Percentiles rank a stretch among this genome's conserved stretches.
phyloP scores from a whole-genome alignment of 2,113 vertebrate species.

The Poeciliopsis prolifica region DNA sequence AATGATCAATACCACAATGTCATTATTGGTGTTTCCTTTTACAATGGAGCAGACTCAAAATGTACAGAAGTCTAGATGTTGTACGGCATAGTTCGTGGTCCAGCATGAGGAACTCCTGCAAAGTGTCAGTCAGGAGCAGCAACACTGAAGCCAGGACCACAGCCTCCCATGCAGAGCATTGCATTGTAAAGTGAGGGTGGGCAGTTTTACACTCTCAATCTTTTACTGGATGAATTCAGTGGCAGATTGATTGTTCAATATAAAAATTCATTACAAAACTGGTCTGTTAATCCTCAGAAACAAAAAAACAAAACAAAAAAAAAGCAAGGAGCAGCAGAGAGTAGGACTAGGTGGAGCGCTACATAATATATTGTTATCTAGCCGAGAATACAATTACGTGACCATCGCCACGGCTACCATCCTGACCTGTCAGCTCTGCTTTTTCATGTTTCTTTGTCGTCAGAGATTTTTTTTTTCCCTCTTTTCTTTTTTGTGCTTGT shows the following conservation, averaged over 20 bases:
- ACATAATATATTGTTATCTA: not conserved
- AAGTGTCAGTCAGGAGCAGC: not conserved
- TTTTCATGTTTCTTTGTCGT: not conserved
- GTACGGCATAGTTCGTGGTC: not conserved
- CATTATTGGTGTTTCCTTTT: too few relatives aligned
- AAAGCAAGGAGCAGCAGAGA: not conserved
- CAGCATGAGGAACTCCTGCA: not conserved
- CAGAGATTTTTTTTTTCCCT: not conserved
- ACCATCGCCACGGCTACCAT: constrained; percentile 2
- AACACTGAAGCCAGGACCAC: not conserved
- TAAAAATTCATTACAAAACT: not conserved
- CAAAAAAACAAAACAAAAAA: not conserved
- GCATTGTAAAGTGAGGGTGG: not conserved
- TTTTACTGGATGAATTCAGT: not conserved
- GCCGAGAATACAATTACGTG: not conserved
- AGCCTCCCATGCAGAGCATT: not conserved
- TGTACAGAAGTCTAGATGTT: too few relatives aligned
- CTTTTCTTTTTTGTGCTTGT: not conserved
- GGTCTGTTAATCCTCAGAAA: not conserved
- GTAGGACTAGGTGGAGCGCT: not conserved
- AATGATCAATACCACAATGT: too few relatives aligned
- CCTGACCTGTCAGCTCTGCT: constrained; percentile 18
- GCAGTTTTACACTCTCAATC: not conserved
- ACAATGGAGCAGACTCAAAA: too few relatives aligned
- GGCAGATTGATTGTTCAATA: not conserved